Percentiles rank a stretch among this genome's conserved stretches.
These are phyloP conservation scores for Caenorhabditis sp. DNA, from an alignment of 2,888 invertebrate genomes.

Conservation along the genomic window DNA sequence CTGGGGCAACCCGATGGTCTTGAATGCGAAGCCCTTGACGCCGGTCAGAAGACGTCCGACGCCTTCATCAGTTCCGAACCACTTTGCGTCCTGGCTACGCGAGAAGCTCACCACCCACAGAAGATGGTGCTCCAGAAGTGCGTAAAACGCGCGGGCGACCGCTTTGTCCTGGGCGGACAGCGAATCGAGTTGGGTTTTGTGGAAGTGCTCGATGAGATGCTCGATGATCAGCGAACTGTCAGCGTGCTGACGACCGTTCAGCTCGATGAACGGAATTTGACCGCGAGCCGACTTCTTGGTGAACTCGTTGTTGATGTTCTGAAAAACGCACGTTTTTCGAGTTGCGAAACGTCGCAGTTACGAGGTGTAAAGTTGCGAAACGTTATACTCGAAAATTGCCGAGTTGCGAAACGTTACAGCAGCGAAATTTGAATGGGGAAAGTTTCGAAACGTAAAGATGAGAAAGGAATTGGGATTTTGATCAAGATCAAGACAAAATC, in stretches of 20 bases:
- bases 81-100: conserved; percentile 67
- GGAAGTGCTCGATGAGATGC: conserved; percentile 64
- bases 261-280: conserved; percentile 92
- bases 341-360: too few species aligned
- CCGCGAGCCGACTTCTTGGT: conserved; percentile 74
- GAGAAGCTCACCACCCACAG: conserved; percentile 73
- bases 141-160: conserved; percentile 68
- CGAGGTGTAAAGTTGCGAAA: too few species aligned
- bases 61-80: conserved; percentile 73
- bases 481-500: too few species aligned
- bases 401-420: too few species aligned
- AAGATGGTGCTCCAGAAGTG: conserved; percentile 76
- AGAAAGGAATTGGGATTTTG: too few species aligned
- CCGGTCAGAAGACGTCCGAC: conserved; percentile 67
- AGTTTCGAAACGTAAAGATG: too few species aligned
- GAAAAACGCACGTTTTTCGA: conserved; percentile 39
- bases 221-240: conserved; percentile 92
- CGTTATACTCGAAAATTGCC: too few species aligned
- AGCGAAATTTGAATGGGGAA: too few species aligned
- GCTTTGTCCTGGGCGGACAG: conserved; percentile 70
- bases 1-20: conserved; percentile 57
- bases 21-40: conserved; percentile 72
- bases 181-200: conserved; percentile 53
- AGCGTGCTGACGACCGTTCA: conserved; percentile 95
- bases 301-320: conserved; percentile 81